Conservation (phyloP, 1,140 invertebrate genomes). For the Tetramorium parvispinum region DNA sequence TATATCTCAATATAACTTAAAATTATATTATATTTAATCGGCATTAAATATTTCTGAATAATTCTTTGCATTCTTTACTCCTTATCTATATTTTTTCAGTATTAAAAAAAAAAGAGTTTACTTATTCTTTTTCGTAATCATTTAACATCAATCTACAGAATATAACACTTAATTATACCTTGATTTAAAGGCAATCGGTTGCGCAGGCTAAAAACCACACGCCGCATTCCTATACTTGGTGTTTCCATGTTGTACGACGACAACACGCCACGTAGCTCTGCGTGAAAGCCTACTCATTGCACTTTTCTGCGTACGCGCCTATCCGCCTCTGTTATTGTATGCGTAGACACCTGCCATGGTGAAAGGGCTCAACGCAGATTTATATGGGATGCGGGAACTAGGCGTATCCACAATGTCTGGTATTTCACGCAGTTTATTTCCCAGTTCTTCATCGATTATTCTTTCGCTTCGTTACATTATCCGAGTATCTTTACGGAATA, state of each 20-base stretch:
- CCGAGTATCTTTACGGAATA: background rate
- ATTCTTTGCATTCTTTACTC: background rate
- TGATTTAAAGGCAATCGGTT: background rate
- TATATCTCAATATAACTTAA: background rate
- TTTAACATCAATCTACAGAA: background rate
- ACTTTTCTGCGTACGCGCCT: slow-evolving; percentile 24
- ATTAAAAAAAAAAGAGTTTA: background rate
- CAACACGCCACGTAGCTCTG: slow-evolving; percentile 27
- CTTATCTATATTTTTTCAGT: background rate
- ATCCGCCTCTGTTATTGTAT: slow-evolving; percentile 53
- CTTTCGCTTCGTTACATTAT: background rate
- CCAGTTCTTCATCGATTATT: background rate
- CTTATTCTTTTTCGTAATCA: background rate
- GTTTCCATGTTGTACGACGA: slow-evolving; percentile 28
- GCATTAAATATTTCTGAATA: background rate
- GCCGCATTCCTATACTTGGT: slow-evolving; percentile 24
- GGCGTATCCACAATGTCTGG: background rate
- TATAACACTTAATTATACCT: background rate
- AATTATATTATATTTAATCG: background rate
- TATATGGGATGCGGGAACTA: slow-evolving; percentile 27
- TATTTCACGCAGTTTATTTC: background rate
- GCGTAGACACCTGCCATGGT: slow-evolving; percentile 74
- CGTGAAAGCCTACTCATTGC: slow-evolving; percentile 37
- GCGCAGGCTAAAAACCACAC: slow-evolving; percentile 11
- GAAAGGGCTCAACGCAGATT: slow-evolving; percentile 67